Evolutionary conservation across 1,140 invertebrate genomes (phyloP).

Genomic region (Harlomillsia oculata): DNA sequence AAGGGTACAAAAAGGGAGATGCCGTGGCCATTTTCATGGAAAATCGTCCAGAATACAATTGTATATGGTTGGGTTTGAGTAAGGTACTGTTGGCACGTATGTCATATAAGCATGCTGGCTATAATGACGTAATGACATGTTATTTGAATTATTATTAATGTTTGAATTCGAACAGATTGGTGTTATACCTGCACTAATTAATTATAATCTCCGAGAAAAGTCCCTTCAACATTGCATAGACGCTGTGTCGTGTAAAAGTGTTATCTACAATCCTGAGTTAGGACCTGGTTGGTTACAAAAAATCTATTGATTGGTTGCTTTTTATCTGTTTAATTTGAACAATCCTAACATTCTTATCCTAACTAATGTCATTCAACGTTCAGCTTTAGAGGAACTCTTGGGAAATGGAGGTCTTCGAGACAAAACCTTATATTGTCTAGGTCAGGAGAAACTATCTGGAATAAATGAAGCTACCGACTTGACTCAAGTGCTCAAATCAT

Average conservation of each 20-base stretch:
- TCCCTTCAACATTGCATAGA: slow-evolving; percentile 53
- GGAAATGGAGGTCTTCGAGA: slow-evolving; percentile 1
- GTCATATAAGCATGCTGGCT: too few species aligned
- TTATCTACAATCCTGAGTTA: slow-evolving; percentile 41
- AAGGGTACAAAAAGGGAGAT: slow-evolving; percentile 52
- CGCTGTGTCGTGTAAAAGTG: slow-evolving; percentile 41
- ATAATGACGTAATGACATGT: too few species aligned
- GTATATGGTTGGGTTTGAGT: slow-evolving; percentile 55
- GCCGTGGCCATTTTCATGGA: slow-evolving; percentile 59
- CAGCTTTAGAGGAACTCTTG: slow-evolving; percentile 14
- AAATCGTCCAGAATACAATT: slow-evolving; percentile 53
- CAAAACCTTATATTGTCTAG: background rate
- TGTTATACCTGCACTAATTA: slow-evolving; percentile 57
- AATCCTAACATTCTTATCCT: background rate
- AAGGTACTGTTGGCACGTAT: slow-evolving; percentile 39
- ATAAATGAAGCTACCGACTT: background rate
- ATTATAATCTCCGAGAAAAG: slow-evolving; percentile 54
- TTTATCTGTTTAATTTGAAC: background rate
- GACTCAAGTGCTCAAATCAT: background rate
- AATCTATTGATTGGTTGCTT: too few species aligned
- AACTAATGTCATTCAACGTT: background rate
- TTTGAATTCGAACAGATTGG: slow-evolving; percentile 42
- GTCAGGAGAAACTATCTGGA: background rate
- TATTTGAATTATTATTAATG: too few species aligned
- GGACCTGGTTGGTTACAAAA: background rate